These are phyloP conservation scores for Trachelipus rathkii DNA, from an alignment of 1,140 invertebrate genomes.

Conservation along the genomic window DNA sequence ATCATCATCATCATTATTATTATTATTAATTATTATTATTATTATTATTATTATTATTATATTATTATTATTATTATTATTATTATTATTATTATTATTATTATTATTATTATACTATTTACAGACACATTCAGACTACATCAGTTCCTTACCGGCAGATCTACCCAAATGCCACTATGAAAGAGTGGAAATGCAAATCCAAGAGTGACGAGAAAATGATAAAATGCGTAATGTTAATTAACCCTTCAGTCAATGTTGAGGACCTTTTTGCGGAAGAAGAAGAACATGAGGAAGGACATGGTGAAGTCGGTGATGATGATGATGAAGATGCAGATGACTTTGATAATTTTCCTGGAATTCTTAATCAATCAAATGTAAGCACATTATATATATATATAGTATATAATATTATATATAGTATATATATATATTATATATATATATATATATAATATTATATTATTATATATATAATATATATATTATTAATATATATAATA, in stretches of 20 bases:
- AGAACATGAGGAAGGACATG: slow-evolving; percentile 23
- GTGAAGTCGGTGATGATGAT: slow-evolving; percentile 46
- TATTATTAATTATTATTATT: no score
- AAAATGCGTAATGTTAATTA: slow-evolving; percentile 55
- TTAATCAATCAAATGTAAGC: slow-evolving; percentile 51
- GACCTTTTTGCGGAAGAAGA: slow-evolving; percentile 53
- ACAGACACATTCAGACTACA: slow-evolving; percentile 48
- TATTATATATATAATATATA: no score
- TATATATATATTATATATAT: no score
- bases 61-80: no score
- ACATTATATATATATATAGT: no score
- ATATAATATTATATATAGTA: no score
- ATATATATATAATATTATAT: no score
- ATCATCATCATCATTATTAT: no score
- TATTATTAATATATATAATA: no score
- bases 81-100: no score
- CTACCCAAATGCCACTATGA: slow-evolving; percentile 57
- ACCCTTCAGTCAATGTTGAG: slow-evolving; percentile 54
- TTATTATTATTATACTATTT: no score
- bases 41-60: no score
- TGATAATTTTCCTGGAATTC: slow-evolving; percentile 47
- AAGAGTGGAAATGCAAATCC: slow-evolving; percentile 57
- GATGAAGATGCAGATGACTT: slow-evolving; percentile 55
- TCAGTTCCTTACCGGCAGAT: slow-evolving; percentile 57
- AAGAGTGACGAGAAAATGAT: slow-evolving; percentile 55